A percentile compares a stretch with the other conserved stretches of the same genome.
phyloP scores from a whole-genome alignment of 1,140 invertebrate genomes.

The Musca vetustissima region DNA sequence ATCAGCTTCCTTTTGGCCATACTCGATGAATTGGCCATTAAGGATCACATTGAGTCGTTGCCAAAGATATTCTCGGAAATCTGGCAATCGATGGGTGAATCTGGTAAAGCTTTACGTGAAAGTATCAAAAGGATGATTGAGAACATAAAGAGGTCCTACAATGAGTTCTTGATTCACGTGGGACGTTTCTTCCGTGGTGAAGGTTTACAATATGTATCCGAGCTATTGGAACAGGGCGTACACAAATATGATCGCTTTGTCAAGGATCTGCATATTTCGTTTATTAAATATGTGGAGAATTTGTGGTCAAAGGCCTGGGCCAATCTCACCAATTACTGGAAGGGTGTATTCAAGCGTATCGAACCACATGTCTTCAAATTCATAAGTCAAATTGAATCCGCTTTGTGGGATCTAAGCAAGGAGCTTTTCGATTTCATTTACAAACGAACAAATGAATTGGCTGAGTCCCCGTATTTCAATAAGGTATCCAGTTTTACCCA shows the following conservation, averaged over 20 bases:
- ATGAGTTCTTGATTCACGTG: slow-evolving; percentile 68
- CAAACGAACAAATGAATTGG: slow-evolving; percentile 72
- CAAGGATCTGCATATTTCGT: slow-evolving; percentile 74
- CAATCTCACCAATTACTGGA: slow-evolving; percentile 68
- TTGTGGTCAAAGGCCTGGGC: slow-evolving; percentile 67
- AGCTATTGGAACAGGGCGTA: slow-evolving; percentile 67
- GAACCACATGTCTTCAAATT: slow-evolving; percentile 77
- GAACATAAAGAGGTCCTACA: slow-evolving; percentile 70
- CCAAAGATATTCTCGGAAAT: slow-evolving; percentile 79
- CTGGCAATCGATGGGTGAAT: slow-evolving; percentile 81
- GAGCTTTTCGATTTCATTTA: slow-evolving; percentile 79
- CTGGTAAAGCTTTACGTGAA: slow-evolving; percentile 72
- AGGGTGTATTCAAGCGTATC: slow-evolving; percentile 67
- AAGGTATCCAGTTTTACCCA: slow-evolving; percentile 76
- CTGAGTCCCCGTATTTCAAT: slow-evolving; percentile 77
- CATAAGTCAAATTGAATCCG: slow-evolving; percentile 72
- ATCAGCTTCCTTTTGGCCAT: slow-evolving; percentile 68
- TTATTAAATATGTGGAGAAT: slow-evolving; percentile 73
- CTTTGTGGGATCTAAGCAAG: slow-evolving; percentile 71
- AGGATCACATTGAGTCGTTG: slow-evolving; percentile 73
- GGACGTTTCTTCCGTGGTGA: slow-evolving; percentile 72
- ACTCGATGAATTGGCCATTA: slow-evolving; percentile 75
- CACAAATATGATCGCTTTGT: slow-evolving; percentile 77
- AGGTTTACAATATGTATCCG: slow-evolving; percentile 67
- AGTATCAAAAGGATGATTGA: slow-evolving; percentile 75